phyloP scores from a whole-genome alignment of 1,140 invertebrate genomes.

The Pseudomyrmex cubaensis region DNA sequence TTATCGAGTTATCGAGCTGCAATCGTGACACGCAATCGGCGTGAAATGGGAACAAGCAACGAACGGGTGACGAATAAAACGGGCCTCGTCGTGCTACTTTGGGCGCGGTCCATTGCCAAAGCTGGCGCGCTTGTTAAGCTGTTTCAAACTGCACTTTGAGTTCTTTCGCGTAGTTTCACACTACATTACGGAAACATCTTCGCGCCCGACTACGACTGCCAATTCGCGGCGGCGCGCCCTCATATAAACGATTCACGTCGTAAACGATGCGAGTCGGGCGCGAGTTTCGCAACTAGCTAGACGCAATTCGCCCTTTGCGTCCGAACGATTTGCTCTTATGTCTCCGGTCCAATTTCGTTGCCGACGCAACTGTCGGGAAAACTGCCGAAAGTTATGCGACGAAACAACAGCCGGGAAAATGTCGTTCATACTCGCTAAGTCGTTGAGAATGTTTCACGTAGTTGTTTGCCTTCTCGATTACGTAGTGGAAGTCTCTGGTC shows the following conservation, averaged over 20 bases:
- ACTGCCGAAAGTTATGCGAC: conserved; percentile 7
- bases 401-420: neutral
- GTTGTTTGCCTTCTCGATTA: neutral
- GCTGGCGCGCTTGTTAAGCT: conserved; percentile 54
- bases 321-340: neutral
- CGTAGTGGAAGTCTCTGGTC: too few species aligned
- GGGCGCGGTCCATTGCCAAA: conserved; percentile 45
- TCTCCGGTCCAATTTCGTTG: conserved; percentile 15
- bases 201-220: conserved; percentile 20
- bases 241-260: conserved; percentile 35
- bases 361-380: neutral
- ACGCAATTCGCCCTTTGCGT: conserved; percentile 11
- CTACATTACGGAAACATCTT: conserved; percentile 30
- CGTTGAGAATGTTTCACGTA: neutral
- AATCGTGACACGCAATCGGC: conserved; percentile 37
- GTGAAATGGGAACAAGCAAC: conserved; percentile 41
- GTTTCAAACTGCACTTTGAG: conserved; percentile 51
- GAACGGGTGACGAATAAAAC: conserved; percentile 51
- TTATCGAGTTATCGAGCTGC: conserved; percentile 8
- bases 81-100: conserved; percentile 9
- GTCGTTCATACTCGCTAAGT: neutral
- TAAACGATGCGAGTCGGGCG: conserved; percentile 1
- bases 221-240: conserved; percentile 39
- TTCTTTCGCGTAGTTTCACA: conserved; percentile 61
- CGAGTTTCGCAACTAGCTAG: conserved; percentile 28